Conservation (phyloP, 2,888 invertebrate genomes). For the Sialis fuliginosa region DNA sequence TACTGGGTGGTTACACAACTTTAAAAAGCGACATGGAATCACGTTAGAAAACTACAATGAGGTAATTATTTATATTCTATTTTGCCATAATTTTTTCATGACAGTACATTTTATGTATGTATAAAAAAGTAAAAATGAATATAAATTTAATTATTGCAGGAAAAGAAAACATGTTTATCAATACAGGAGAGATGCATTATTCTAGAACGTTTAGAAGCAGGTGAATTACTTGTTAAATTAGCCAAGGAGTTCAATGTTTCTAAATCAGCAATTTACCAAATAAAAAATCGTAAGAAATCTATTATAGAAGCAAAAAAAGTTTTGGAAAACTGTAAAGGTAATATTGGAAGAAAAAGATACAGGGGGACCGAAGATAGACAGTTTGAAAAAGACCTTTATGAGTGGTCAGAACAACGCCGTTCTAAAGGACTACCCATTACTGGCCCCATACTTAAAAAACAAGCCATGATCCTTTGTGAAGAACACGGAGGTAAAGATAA, state of each 20-base stretch:
- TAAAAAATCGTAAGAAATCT: slow-evolving; percentile 11
- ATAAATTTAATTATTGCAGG: too few species aligned
- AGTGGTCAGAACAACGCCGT: slow-evolving; percentile 13
- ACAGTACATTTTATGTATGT: too few species aligned
- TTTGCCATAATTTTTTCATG: too few species aligned
- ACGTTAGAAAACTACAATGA: too few species aligned
- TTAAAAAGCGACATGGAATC: slow-evolving; percentile 1
- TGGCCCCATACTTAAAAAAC: slow-evolving; percentile 12
- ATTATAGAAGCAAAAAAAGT: slow-evolving; percentile 13
- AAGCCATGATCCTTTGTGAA: slow-evolving; percentile 8
- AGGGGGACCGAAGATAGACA: slow-evolving; percentile 12
- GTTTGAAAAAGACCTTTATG: slow-evolving; percentile 15
- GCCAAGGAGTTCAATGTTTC: slow-evolving; percentile 13
- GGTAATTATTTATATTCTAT: too few species aligned
- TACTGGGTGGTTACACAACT: slow-evolving; percentile 11
- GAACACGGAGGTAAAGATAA: slow-evolving; percentile 3
- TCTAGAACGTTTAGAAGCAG: too few species aligned
- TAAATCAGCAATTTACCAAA: slow-evolving; percentile 13
- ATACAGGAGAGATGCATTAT: too few species aligned
- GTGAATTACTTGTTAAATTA: slow-evolving; percentile 3
- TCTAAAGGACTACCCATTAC: slow-evolving; percentile 13
- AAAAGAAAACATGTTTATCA: too few species aligned
- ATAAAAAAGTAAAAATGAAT: too few species aligned
- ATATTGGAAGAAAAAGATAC: slow-evolving; percentile 13
- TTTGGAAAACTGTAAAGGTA: slow-evolving; percentile 13